phyloP scores from a whole-genome alignment of 2,113 vertebrate genomes.

The Dasyprocta punctata region DNA sequence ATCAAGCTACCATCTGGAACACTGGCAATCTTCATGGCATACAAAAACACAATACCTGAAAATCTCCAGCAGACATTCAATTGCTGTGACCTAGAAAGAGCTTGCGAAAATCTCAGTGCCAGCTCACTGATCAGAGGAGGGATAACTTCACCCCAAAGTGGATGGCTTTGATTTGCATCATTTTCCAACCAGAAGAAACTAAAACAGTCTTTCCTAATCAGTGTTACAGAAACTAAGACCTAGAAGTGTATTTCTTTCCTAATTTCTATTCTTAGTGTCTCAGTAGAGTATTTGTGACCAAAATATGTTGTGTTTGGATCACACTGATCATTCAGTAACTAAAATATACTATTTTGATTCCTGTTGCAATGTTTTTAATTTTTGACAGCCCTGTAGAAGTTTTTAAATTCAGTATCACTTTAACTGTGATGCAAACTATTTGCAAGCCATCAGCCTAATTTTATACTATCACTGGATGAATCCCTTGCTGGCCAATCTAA shows the following conservation, averaged over 20 bases:
- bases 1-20: neutral
- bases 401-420: neutral
- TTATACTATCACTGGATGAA: neutral
- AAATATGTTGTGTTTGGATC: neutral
- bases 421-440: neutral
- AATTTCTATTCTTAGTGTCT: neutral
- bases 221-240: neutral
- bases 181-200: neutral
- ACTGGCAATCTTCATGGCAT: neutral
- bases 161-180: neutral
- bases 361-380: neutral
- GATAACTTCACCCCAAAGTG: neutral
- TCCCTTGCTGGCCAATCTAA: neutral
- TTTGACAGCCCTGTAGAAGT: neutral
- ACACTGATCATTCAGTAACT: neutral
- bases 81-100: slow-evolving; percentile 3
- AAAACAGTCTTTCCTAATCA: neutral
- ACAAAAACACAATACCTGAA: neutral
- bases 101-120: neutral
- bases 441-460: neutral
- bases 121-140: neutral
- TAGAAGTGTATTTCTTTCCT: neutral
- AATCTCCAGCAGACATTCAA: neutral
- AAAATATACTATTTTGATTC: neutral
- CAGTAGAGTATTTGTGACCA: neutral